A percentile compares a stretch with the other conserved stretches of the same genome.
These are phyloP conservation scores for Platycheirus albimanus DNA, from an alignment of 2,888 invertebrate genomes.

Conservation along the genomic window DNA sequence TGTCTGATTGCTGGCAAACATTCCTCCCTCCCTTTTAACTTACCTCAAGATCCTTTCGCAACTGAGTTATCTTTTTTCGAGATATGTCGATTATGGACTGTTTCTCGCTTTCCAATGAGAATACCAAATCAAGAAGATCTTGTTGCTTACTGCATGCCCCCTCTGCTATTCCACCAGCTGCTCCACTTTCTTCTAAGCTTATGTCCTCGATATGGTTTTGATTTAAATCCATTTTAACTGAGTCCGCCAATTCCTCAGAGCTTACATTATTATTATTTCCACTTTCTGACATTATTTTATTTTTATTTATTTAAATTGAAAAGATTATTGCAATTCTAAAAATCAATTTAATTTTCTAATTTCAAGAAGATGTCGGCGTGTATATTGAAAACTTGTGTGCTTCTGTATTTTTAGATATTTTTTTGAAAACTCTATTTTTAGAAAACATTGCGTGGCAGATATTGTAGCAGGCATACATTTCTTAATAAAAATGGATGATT, in stretches of 20 bases:
- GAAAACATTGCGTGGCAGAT: constrained; percentile 54
- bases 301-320: not conserved
- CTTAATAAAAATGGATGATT: constrained; percentile 3
- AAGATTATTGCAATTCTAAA: constrained; percentile 6
- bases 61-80: constrained; percentile 79
- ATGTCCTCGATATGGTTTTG: constrained; percentile 37
- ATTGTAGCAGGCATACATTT: constrained; percentile 16
- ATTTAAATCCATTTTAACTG: constrained; percentile 46
- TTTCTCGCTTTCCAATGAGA: constrained; percentile 82
- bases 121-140: constrained; percentile 81
- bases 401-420: constrained; percentile 67
- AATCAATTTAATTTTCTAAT: constrained; percentile 13
- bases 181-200: constrained; percentile 48
- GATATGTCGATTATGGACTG: constrained; percentile 81
- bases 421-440: constrained; percentile 70
- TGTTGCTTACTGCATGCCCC: constrained; percentile 75
- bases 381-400: constrained; percentile 26
- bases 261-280: constrained; percentile 39
- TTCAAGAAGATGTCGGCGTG: constrained; percentile 37
- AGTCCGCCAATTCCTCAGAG: not conserved
- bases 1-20: too few species aligned
- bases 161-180: constrained; percentile 37
- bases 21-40: too few species aligned
- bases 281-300: constrained; percentile 46
- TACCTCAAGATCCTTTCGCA: constrained; percentile 82